Evolutionary conservation across 2,797 vertebrate species (phyloP).

Genomic region (Rhincodon typus): DNA sequence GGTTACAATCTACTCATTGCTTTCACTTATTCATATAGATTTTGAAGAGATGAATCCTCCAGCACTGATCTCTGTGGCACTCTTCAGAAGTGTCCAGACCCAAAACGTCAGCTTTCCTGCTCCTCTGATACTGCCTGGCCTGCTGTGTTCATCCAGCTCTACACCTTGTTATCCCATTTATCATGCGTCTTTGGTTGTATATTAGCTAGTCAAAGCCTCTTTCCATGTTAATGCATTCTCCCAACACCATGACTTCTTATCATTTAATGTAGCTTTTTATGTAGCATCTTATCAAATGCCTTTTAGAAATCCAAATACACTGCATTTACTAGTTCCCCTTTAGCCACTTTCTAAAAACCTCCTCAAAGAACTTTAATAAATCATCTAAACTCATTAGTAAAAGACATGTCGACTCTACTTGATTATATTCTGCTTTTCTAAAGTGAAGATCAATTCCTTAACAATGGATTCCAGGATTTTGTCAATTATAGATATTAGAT

Average conservation of each 20-base stretch:
- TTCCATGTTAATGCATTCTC: neutral
- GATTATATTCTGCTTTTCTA: no score
- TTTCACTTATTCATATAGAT: no score
- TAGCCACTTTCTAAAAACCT: neutral
- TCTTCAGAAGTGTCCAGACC: no score
- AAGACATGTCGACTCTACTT: neutral
- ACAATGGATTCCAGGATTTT: neutral
- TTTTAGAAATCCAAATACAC: neutral
- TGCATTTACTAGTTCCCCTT: neutral
- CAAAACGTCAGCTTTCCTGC: no score
- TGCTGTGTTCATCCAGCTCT: no score
- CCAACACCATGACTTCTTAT: neutral
- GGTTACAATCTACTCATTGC: no score
- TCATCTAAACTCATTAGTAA: neutral
- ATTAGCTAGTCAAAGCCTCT: neutral
- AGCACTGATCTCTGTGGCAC: no score
- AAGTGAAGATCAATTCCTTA: no score
- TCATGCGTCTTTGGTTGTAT: neutral
- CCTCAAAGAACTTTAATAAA: neutral
- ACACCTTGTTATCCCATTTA: neutral
- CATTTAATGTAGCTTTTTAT: neutral
- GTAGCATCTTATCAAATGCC: neutral
- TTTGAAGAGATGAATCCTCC: no score
- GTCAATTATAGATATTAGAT: neutral
- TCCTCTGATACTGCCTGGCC: no score